phyloP scores from a whole-genome alignment of 2,797 vertebrate species.

The Sebastes minor region DNA sequence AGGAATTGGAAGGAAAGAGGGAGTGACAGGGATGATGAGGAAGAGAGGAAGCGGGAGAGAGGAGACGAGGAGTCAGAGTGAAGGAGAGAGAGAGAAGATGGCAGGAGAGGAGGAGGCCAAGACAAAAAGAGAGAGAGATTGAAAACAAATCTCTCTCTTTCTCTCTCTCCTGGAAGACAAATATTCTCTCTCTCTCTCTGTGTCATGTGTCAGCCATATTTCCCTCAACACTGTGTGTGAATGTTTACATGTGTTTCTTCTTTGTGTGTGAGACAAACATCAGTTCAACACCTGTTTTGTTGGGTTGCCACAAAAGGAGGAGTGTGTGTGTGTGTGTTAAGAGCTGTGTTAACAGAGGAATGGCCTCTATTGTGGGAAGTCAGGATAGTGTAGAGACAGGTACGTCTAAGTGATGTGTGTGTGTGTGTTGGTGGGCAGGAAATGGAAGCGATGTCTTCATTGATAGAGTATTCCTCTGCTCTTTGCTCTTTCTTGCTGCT shows the following conservation, averaged over 20 bases:
- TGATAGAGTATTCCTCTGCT: slow-evolving; percentile 20
- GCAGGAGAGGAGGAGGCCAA: not conserved
- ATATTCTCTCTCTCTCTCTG: slow-evolving; percentile 2
- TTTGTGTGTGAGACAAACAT: slow-evolving; percentile 14
- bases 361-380: slow-evolving; percentile 27
- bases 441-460: slow-evolving; percentile 24
- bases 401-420: not conserved
- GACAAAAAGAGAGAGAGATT: not conserved
- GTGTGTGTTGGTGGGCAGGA: slow-evolving; percentile 23
- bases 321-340: slow-evolving; percentile 26
- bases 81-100: not conserved
- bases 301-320: not conserved
- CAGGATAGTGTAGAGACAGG: not conserved
- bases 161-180: slow-evolving; percentile 6
- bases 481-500: slow-evolving; percentile 11
- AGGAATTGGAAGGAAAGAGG: not conserved
- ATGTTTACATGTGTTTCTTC: slow-evolving; percentile 13
- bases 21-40: not conserved
- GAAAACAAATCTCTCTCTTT: not conserved
- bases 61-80: not conserved
- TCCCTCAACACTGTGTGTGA: slow-evolving; percentile 50
- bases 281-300: slow-evolving; percentile 43
- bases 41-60: not conserved
- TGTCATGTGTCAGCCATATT: slow-evolving; percentile 32
- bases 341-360: slow-evolving; percentile 56